These are phyloP conservation scores for Bambusicola thoracicus DNA, from an alignment of 2,113 vertebrate species.

Conservation along the genomic window DNA sequence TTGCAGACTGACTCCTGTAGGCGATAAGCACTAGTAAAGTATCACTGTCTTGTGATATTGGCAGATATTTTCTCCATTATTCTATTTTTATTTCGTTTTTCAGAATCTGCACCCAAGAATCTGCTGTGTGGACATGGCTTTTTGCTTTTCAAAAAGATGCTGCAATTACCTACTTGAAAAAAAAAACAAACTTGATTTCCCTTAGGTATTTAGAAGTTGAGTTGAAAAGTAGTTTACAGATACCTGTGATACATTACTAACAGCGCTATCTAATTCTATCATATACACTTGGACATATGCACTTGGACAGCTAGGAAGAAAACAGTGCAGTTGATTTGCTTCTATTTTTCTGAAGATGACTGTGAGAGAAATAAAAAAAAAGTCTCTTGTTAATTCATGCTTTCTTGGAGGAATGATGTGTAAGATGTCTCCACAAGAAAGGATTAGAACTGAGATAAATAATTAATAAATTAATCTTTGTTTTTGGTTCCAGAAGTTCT, in stretches of 20 bases:
- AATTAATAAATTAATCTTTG: conserved; percentile 18
- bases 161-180: background rate
- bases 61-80: background rate
- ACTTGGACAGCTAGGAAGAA: background rate
- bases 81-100: conserved; percentile 1
- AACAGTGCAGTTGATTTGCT: background rate
- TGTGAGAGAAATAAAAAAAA: background rate
- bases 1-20: conserved; percentile 20
- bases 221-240: background rate
- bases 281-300: background rate
- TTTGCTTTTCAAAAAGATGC: background rate
- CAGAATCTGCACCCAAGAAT: background rate
- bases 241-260: background rate
- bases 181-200: background rate
- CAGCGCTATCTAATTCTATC: background rate
- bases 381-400: background rate
- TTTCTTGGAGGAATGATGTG: background rate
- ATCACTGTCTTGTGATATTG: background rate
- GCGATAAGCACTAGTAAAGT: background rate
- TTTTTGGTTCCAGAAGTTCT: background rate
- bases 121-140: background rate
- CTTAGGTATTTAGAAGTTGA: background rate
- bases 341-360: background rate
- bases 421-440: background rate
- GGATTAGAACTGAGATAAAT: conserved; percentile 2